Base-by-base conservation (phyloP, 53 echinoderm and acorn worm species). In the Hippasteria phrygiana region DNA sequence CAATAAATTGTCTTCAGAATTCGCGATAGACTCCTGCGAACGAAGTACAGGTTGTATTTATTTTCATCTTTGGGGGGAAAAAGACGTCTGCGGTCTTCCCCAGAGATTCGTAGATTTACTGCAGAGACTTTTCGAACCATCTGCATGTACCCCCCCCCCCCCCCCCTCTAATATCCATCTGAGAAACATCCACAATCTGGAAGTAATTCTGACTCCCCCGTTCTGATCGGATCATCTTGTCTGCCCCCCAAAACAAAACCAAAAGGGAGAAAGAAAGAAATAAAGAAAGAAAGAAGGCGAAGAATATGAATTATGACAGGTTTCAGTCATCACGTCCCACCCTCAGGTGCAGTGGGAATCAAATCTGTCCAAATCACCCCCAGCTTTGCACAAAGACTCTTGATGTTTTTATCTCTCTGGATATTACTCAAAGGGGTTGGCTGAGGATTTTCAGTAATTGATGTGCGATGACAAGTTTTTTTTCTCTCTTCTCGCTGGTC, bases 391-490 rank as follows among this genome's bases (percentile, higher is more conserved):
- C 66, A 55, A 67, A 66, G 70, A 75, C 75, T 0, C 48, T n/a
- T 55, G 1, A 28, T 70, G 51, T 35, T 51, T n/a, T 22, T 28
- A 67, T 53, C 35, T 42, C 24, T 20, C 48, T 26, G 2, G 71
- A 67, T 50, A 28, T 43, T 51, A 83, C 67, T 59, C 29, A 83
- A 62, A 45, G 31, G 2, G n/a, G 32, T 41, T n/a, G n/a, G 63
- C 62, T 10, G 70, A 50, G 71, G 85, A 71, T 85, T 85, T 85
- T 17, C 36, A 85, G 43, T 85, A 85, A 85, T 85, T 85, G 85
- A 85, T 10, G 71, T 85, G 85, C 35, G 85, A 69, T 85, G 85
- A 85, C 85, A 85, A 85, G 5, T 43, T 40, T 34, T 76, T 16
- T 76, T 43, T 38, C 32, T 43, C 46, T 36, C 48, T 32, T 71